Evolutionary conservation across 2,113 vertebrate species (phyloP).

Genomic region (Callospermophilus lateralis): DNA sequence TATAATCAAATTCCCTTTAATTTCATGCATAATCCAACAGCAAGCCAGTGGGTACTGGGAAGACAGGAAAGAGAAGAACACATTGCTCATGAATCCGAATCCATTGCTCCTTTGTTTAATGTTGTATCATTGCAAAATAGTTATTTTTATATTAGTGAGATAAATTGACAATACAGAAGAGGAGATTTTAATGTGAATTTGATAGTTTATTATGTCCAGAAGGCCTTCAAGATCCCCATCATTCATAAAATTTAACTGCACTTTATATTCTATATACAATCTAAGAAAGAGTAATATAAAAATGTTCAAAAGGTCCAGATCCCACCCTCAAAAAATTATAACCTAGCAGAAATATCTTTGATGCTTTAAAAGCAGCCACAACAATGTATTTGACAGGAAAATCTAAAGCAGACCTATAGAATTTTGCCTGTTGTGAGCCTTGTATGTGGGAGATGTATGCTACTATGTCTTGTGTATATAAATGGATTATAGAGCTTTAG

Average conservation of each 20-base stretch:
- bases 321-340: background rate
- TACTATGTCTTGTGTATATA: constrained; percentile 57
- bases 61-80: background rate
- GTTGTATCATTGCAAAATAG: background rate
- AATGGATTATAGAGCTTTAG: constrained; percentile 54
- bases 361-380: constrained; percentile 63
- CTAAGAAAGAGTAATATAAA: constrained; percentile 49
- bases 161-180: background rate
- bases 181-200: constrained; percentile 43
- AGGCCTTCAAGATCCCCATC: background rate
- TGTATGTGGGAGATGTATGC: constrained; percentile 25
- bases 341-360: constrained; percentile 44
- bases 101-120: constrained; percentile 14
- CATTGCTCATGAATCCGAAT: constrained; percentile 29
- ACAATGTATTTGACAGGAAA: constrained; percentile 58
- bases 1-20: constrained; percentile 36
- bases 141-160: constrained; percentile 15
- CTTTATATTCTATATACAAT: constrained; percentile 30
- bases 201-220: constrained; percentile 17
- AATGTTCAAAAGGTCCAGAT: constrained; percentile 50
- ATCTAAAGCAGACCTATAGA: constrained; percentile 55
- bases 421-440: constrained; percentile 63
- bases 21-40: constrained; percentile 2
- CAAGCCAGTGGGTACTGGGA: background rate
- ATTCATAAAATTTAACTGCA: constrained; percentile 16